Evolutionary conservation across 2,888 invertebrate species (phyloP).

Genomic region (Bombylius major): DNA sequence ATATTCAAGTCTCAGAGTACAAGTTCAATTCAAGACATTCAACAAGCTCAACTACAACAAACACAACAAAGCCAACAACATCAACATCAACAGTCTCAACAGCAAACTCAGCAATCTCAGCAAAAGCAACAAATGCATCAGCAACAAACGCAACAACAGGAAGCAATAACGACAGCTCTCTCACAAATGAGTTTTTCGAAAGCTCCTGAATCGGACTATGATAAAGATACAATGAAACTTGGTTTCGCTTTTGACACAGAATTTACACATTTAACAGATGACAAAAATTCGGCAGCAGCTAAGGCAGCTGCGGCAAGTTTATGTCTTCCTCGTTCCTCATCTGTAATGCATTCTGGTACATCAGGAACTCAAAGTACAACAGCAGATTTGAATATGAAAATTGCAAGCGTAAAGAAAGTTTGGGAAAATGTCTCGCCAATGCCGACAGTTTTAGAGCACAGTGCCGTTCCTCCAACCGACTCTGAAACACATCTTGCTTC

Average conservation of each 20-base stretch:
- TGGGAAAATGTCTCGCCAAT: slow-evolving; percentile 57
- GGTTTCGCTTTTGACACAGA: slow-evolving; percentile 85
- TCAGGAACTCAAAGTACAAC: slow-evolving; percentile 59
- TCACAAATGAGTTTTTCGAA: slow-evolving; percentile 49
- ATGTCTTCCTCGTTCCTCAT: slow-evolving; percentile 44
- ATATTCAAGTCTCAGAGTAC: slow-evolving; percentile 13
- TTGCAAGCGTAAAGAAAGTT: slow-evolving; percentile 77
- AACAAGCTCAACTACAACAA: slow-evolving; percentile 21
- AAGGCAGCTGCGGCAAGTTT: slow-evolving; percentile 10
- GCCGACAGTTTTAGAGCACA: slow-evolving; percentile 53
- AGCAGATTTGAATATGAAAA: slow-evolving; percentile 86
- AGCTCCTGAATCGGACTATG: slow-evolving; percentile 57
- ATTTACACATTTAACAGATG: slow-evolving; percentile 60
- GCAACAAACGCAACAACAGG: slow-evolving; percentile 17
- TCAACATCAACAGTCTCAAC: slow-evolving; percentile 23
- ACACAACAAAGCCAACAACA: slow-evolving; percentile 16
- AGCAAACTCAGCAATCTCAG: slow-evolving; percentile 28
- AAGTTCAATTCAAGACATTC: slow-evolving; percentile 32
- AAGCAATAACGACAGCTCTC: slow-evolving; percentile 42
- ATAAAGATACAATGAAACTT: slow-evolving; percentile 68
- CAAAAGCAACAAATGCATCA: slow-evolving; percentile 14
- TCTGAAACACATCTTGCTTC: slow-evolving; percentile 17
- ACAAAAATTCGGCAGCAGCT: slow-evolving; percentile 37
- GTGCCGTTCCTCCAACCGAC: slow-evolving; percentile 13
- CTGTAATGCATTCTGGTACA: slow-evolving; percentile 33